Evolutionary conservation across 2,888 invertebrate species (phyloP), one percentile per base, ranked within the genome.

Genomic region (Sinhomidia bicolor): DNA sequence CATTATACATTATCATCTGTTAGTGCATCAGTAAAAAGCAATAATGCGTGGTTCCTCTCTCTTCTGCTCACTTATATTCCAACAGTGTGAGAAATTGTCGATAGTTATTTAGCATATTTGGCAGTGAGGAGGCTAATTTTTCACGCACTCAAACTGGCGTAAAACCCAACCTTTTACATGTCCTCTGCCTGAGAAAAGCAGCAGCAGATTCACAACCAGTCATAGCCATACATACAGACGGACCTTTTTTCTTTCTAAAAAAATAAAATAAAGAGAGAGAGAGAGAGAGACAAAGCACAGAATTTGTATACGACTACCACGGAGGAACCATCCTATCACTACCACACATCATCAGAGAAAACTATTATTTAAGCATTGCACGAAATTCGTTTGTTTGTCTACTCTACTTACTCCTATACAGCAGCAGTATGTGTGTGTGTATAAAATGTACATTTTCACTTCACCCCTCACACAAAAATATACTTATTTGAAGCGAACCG

Each of bases 31-130:
- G 17, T 0, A 41, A 17, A 41, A 36, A 41, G 65, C 60, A 60
- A 26, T 23, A 60, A 9, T 68, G 41, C 68, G 68, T 41, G 68
- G 41, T 17, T 36, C 41, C 68, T 68, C 68, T 54, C 68, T 68
- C 68, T 68, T n/a, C 14, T 41, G 54, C 20, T 36, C 36, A 36
- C 4, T 36, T 5, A 7, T 36, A 36, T 10, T 36, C 14, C 36
- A 0, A 68, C 36, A 84, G 41, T 74, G 84, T 84, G 84, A 74
- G 84, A 84, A 84, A 84, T 84, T 84, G 84, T 84, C 84, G 84
- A 80, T 84, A 89, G 87, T 90, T 91, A 91, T 90, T 91, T 91
- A 90, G 90, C 91, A 91, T 91, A 91, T 91, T 91, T 91, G 91
- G 91, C 91, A 91, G 88, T 85, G 85, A 89, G 89, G 65, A 88